Evolutionary conservation across 2,888 invertebrate genomes (phyloP), one percentile per base, ranked within the genome.

Genomic region (Hypomecis atomaria): DNA sequence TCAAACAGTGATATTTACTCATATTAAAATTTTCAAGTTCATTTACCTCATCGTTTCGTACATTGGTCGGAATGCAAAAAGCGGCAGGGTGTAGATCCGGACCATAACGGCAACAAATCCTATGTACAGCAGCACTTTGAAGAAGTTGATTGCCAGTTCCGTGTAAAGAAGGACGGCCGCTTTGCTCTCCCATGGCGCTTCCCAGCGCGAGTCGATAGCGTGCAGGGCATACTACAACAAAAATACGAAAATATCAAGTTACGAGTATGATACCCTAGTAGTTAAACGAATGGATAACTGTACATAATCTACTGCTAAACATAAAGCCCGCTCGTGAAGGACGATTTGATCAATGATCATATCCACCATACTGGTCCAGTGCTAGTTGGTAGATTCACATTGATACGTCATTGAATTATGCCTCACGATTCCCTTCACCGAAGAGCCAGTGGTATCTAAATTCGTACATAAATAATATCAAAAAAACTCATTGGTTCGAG

Each of bases 181-280:
- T 89, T 99, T 99, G 86, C 98, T 98, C 86, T 99, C 99, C 99
- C 99, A 99, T 0, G 99, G 99, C 48, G 97, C 97, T 82, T 99
- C 98, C 89, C 96, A 96, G 79, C 96, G 96, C 6, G 98, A 94
- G 82, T 99, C 98, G 66, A 98, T 95, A 4, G 97, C 95, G 85
- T 99, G 98, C 5, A 94, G 85, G 10, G 88, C 73, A 73, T 93
- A 93, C 93, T 93, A 74, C 5, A 77, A 74, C 60, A 57, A 54
- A 66, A 36, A 64, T 7, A 67, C 60, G 34, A 23, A 23, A 23
- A 23, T 23, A 23, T 23, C 23, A 49, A 57, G 33, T 43, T 48
- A 43, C 42, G 8, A n/a, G n/a, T n/a, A 40, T 23, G 13, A 52
- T 40, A 1, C 9, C 44, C 44, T 44, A 44, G 7, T 0, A 23